A percentile compares a stretch with the other conserved stretches of the same genome.
Evolutionary conservation across 2,888 invertebrate species (phyloP).

Genomic region (Mycalesis mineus): DNA sequence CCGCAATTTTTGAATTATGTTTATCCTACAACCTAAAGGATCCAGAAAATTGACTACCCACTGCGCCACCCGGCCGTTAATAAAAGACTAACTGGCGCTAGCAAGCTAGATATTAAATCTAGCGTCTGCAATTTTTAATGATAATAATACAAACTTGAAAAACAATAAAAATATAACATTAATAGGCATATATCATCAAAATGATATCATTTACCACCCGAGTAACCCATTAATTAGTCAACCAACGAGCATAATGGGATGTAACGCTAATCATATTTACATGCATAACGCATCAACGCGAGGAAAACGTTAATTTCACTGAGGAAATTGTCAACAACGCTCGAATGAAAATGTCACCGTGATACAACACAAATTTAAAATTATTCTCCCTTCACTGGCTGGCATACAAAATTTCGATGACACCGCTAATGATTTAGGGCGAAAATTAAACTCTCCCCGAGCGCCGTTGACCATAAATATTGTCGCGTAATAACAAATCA

Average conservation of each 20-base stretch:
- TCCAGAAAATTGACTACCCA: no score
- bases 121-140: no score
- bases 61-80: no score
- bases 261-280: constrained; percentile 31
- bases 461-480: constrained; percentile 30
- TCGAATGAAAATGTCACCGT: constrained; percentile 43
- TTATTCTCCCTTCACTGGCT: constrained; percentile 39
- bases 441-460: constrained; percentile 41
- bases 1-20: no score
- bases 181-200: neutral
- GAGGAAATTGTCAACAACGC: constrained; percentile 43
- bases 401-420: constrained; percentile 44
- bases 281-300: constrained; percentile 36
- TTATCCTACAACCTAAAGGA: no score
- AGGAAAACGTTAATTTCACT: constrained; percentile 41
- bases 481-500: constrained; percentile 23
- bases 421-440: constrained; percentile 49
- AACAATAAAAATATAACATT: no score
- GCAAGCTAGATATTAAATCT: no score
- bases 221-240: constrained; percentile 25
- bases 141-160: no score
- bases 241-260: constrained; percentile 24
- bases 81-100: no score
- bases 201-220: constrained; percentile 11
- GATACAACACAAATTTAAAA: constrained; percentile 41